Evolutionary conservation across 2,113 vertebrate genomes (phyloP), one percentile per base, ranked within the genome.

Genomic region (Pyrgilauda ruficollis): DNA sequence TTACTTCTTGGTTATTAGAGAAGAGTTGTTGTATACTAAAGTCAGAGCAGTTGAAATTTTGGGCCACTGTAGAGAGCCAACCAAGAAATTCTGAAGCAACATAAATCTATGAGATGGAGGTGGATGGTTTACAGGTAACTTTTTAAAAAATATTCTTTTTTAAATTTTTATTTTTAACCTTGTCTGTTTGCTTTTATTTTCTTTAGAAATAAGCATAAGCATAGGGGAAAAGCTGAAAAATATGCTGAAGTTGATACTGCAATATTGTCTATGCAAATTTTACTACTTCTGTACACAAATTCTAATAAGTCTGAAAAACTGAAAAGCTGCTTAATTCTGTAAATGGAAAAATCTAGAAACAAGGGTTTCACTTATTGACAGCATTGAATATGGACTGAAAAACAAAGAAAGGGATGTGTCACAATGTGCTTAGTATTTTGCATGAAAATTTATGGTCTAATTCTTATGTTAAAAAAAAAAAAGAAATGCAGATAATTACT

Each of bases 141-240:
- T 28, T 5, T 2, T 1, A 13, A 31, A 74, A 21, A 4, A 21
- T 11, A 64, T 5, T 68, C 0, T 8, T 33, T 46, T 52, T 2
- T 1, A 9, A 20, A 6, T 9, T 5, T 37, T 58, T 62, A 10
- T 47, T 0, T 2, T 43, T 75, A 58, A 43, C 3, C 19, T 82
- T 49, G 5, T 49, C 24, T 27, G 1, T 15, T 61, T 46, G 0
- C 0, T 27, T 46, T 63, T 33, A 11, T 15, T 67, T 53, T 59
- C 11, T 39, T 70, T 62, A 59, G 5, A 78, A 94, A 49, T 26
- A 3, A 53, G 1, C 4, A 50, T 31, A 53, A 75, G 1, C 4
- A 26, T 28, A n/a, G 1, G 6, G 7, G 52, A 73, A 11, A 68
- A 56, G 13, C 5, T 27, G 11, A 70, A 76, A 68, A 72, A 33